Evolutionary conservation across 2,888 invertebrate species (phyloP), one percentile per base, ranked within the genome.

Genomic region (Drosophila acutilabella): DNA sequence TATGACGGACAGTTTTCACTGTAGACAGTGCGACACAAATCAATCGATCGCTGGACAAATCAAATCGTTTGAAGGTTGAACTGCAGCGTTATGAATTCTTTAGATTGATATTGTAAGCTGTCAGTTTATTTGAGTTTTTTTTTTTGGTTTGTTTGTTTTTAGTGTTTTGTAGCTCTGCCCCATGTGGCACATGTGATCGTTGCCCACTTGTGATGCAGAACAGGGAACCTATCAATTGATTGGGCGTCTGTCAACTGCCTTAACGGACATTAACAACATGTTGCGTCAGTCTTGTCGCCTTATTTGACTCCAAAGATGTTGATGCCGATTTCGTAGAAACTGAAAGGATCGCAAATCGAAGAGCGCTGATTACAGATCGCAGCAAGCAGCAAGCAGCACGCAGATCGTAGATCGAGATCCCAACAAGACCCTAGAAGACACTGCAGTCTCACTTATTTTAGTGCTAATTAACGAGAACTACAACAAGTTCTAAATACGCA

Each of bases 201-300:
- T 81, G 81, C 81, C 81, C 83, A 81, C 83, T 81, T 81, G 80
- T 45, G 62, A 75, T 72, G 72, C 58, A 53, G 53, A 72, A 60
- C 75, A 47, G 53, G 47, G 48, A 50, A 33, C 69, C 69, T 68
- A 76, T 76, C 78, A 80, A 80, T 81, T 80, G 80, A 71, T 62
- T 68, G 81, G 78, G 81, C 84, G 81, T 74, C 86, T 85, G 86
- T 86, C 82, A 74, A 73, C 71, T 77, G 79, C 86, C 88, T 84
- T 84, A 80, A 79, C 72, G 76, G 85, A 85, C 88, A 78, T 60
- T 70, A 69, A 82, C 82, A 86, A 74, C 76, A 80, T 88, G 87
- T 81, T 74, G 80, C 71, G 66, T 78, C 74, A 64, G 56, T 48
- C 60, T 41, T 47, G 50, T 59, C 68, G 77, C 82, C 84, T 72